Conservation (phyloP, 1,140 invertebrate genomes). For the Grapholita molesta region DNA sequence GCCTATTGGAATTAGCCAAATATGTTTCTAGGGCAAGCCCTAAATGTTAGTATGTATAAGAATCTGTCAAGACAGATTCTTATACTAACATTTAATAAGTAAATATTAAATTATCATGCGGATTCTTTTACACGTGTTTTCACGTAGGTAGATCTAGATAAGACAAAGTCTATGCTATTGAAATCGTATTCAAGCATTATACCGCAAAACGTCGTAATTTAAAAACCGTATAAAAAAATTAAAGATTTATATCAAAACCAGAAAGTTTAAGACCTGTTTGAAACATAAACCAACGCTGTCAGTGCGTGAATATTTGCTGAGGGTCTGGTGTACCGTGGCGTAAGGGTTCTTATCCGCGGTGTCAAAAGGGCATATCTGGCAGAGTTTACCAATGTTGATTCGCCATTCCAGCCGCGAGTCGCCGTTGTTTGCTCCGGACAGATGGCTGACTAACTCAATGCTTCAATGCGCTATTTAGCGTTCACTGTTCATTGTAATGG, state of each 20-base stretch:
- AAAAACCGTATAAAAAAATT: background rate
- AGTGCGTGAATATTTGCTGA: background rate
- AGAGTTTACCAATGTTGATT: background rate
- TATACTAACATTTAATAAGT: no score
- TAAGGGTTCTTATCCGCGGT: background rate
- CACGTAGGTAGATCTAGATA: background rate
- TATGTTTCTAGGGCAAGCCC: no score
- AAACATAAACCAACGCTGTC: background rate
- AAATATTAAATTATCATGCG: no score
- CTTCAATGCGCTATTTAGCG: slow-evolving; percentile 73
- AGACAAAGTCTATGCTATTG: background rate
- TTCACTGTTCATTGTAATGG: slow-evolving; percentile 73
- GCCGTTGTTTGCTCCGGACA: slow-evolving; percentile 65
- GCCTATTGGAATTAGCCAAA: no score
- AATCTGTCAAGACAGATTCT: no score
- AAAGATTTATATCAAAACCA: background rate
- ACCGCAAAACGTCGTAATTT: background rate
- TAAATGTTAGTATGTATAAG: no score
- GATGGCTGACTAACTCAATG: slow-evolving; percentile 61
- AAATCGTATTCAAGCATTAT: background rate
- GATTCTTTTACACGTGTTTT: background rate
- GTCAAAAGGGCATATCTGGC: background rate
- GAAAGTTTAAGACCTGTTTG: slow-evolving; percentile 4
- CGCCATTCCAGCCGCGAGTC: slow-evolving; percentile 39
- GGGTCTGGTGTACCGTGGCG: background rate